Evolutionary conservation across 2,797 vertebrate species (phyloP).

Genomic region (Amblyopsis hoosieri): DNA sequence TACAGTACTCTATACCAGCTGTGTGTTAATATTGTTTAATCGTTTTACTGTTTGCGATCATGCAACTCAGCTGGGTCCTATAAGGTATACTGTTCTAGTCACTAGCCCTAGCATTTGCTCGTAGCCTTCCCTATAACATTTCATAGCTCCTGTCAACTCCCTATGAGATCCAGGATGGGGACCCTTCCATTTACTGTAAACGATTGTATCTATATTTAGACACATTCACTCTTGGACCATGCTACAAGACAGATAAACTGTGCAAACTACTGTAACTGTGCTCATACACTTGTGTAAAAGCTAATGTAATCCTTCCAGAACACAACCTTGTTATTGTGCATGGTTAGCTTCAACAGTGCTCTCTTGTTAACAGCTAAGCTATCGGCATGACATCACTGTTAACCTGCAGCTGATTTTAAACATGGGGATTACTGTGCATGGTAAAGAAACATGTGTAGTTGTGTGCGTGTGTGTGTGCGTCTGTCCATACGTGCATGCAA

Average conservation of each 20-base stretch:
- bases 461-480: constrained; percentile 5
- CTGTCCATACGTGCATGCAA: background rate
- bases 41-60: constrained; percentile 9
- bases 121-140: constrained; percentile 23
- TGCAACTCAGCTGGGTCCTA: background rate
- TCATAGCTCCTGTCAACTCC: constrained; percentile 45
- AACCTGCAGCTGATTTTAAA: constrained; percentile 60
- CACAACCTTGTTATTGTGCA: constrained; percentile 48
- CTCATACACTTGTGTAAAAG: constrained; percentile 38
- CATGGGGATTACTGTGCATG: constrained; percentile 52
- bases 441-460: constrained; percentile 25
- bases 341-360: constrained; percentile 49
- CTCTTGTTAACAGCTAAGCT: constrained; percentile 46
- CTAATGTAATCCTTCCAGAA: constrained; percentile 42
- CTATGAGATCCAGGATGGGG: constrained; percentile 20
- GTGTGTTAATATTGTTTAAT: background rate
- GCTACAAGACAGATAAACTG: constrained; percentile 24
- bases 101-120: constrained; percentile 34
- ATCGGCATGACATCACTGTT: constrained; percentile 65
- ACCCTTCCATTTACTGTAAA: constrained; percentile 27
- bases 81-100: no score
- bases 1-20: background rate
- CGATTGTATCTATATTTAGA: constrained; percentile 35
- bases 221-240: constrained; percentile 28
- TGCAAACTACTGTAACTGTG: constrained; percentile 42